Evolutionary conservation across 2,797 vertebrate genomes (phyloP).

Genomic region (Morelia viridis): DNA sequence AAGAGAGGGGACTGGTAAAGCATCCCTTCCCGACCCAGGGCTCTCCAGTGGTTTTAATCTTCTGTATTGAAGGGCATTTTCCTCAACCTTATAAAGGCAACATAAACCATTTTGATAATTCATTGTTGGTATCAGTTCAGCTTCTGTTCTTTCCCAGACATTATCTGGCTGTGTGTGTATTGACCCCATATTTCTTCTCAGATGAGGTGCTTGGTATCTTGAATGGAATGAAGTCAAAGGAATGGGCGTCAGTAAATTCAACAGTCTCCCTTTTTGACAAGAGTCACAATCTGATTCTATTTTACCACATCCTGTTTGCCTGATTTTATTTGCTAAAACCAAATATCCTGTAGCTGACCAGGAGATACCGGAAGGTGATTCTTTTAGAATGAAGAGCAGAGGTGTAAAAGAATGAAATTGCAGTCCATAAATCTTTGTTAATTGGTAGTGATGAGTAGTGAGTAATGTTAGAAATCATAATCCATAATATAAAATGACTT

Average conservation of each 20-base stretch:
- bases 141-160: neutral
- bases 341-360: neutral
- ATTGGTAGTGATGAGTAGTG: neutral
- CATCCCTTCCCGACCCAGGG: neutral
- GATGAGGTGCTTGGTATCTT: neutral
- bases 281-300: neutral
- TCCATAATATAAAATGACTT: neutral
- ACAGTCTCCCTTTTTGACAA: constrained; percentile 10
- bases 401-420: neutral
- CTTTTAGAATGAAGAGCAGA: neutral
- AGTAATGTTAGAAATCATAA: neutral
- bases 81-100: neutral
- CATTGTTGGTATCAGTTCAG: neutral
- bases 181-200: neutral
- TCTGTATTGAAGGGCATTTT: neutral
- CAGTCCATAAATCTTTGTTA: neutral
- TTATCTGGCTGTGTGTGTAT: neutral
- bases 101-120: neutral
- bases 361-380: neutral
- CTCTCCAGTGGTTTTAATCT: neutral
- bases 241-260: neutral
- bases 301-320: constrained; percentile 15
- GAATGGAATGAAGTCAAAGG: neutral
- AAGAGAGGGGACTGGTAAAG: neutral
- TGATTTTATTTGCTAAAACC: neutral